Evolutionary conservation across 2,113 vertebrate species (phyloP).

Genomic region (Andinoacara biseriatus): DNA sequence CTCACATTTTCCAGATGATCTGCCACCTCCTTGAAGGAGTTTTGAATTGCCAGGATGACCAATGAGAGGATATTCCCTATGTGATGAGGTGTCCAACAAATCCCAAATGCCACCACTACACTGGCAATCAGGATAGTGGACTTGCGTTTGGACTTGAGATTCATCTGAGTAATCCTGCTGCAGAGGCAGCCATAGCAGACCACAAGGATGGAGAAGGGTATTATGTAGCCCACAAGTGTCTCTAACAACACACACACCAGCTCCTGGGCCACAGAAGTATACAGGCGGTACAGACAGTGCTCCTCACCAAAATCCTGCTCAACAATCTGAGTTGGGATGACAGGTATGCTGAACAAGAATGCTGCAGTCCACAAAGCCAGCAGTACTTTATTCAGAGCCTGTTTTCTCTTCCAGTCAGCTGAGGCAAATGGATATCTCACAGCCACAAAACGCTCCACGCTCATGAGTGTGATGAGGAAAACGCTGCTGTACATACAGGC

Average conservation of each 20-base stretch:
- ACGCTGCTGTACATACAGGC: constrained; percentile 82
- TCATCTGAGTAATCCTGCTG: constrained; percentile 80
- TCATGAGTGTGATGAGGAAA: constrained; percentile 82
- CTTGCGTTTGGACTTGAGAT: constrained; percentile 78
- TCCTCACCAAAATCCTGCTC: constrained; percentile 8
- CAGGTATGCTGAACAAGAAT: constrained; percentile 76
- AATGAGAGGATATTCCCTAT: constrained; percentile 75
- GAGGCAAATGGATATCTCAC: constrained; percentile 78
- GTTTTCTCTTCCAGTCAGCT: constrained; percentile 71
- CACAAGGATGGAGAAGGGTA: constrained; percentile 78
- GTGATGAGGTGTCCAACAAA: constrained; percentile 84
- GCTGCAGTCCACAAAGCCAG: constrained; percentile 71
- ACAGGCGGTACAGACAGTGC: constrained; percentile 69
- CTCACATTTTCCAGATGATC: constrained; percentile 37
- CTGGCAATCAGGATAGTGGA: constrained; percentile 80
- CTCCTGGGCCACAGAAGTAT: constrained; percentile 67
- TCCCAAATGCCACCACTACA: constrained; percentile 76
- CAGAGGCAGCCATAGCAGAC: constrained; percentile 81
- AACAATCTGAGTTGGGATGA: constrained; percentile 74
- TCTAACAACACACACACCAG: constrained; percentile 75
- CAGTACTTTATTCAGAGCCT: constrained; percentile 71
- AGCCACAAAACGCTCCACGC: constrained; percentile 79
- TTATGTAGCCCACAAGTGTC: constrained; percentile 78
- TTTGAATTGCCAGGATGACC: constrained; percentile 48
- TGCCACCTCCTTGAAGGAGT: not conserved